Conservation (phyloP, 2,888 invertebrate species). For the Eumerus sabulonum region DNA sequence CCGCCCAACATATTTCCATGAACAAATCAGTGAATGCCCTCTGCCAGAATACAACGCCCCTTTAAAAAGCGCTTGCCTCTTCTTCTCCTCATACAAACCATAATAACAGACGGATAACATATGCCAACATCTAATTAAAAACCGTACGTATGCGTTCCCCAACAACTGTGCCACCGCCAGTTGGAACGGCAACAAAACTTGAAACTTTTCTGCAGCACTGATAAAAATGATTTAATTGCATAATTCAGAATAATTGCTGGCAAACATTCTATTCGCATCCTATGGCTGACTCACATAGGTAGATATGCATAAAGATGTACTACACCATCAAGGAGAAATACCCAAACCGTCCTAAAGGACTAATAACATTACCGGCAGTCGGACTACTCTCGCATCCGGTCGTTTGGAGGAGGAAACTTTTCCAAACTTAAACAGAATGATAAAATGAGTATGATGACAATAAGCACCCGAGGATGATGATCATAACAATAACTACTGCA, state of each 20-base stretch:
- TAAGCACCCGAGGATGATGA: constrained; percentile 55
- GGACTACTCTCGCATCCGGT: too few relatives aligned
- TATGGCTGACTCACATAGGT: not conserved
- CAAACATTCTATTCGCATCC: constrained; percentile 46
- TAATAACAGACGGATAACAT: constrained; percentile 18
- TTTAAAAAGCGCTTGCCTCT: too few relatives aligned
- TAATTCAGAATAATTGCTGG: constrained; percentile 58
- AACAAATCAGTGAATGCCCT: too few relatives aligned
- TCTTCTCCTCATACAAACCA: not conserved
- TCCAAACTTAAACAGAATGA: constrained; percentile 30
- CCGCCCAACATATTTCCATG: too few relatives aligned
- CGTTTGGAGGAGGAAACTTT: constrained; percentile 22
- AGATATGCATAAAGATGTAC: not conserved
- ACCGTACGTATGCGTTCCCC: constrained; percentile 19
- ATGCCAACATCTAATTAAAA: constrained; percentile 48
- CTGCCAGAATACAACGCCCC: too few relatives aligned
- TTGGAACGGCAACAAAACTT: constrained; percentile 35
- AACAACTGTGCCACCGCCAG: not conserved
- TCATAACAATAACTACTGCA: constrained; percentile 54
- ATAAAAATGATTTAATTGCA: constrained; percentile 62
- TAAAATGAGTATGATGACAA: constrained; percentile 57
- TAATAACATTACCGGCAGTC: constrained; percentile 27
- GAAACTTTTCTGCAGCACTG: constrained; percentile 49
- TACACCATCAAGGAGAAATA: not conserved
- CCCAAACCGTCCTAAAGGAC: constrained; percentile 20